phyloP scores from a whole-genome alignment of 2,888 invertebrate species.

The Eumerus sabulonum region DNA sequence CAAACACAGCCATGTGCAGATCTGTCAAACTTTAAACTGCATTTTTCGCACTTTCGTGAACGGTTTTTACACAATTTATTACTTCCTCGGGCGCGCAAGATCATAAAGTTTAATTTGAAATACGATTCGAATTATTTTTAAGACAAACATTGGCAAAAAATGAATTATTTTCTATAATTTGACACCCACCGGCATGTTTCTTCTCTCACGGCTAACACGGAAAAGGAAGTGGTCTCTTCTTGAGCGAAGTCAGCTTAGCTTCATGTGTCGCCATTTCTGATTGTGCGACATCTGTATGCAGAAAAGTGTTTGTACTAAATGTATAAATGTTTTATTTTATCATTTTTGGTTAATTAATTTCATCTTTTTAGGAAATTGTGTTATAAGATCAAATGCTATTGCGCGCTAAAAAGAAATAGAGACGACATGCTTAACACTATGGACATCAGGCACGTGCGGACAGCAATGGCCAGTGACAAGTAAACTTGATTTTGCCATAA shows the following conservation, averaged over 20 bases:
- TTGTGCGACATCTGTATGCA: conserved; percentile 22
- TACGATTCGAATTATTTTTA: not conserved
- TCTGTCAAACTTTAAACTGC: conserved; percentile 54
- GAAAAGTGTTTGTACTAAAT: conserved; percentile 21
- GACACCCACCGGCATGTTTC: conserved; percentile 79
- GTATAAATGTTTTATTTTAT: not conserved
- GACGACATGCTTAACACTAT: too few species aligned
- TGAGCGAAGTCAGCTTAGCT: conserved; percentile 45
- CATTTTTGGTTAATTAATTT: not conserved
- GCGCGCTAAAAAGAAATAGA: too few species aligned
- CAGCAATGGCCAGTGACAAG: too few species aligned
- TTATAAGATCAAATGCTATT: too few species aligned
- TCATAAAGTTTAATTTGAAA: conserved; percentile 35
- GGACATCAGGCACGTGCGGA: too few species aligned
- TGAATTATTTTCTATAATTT: conserved; percentile 71
- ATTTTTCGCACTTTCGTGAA: conserved; percentile 39
- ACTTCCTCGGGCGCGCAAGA: conserved; percentile 19
- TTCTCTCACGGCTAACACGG: conserved; percentile 79
- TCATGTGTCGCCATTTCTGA: not conserved
- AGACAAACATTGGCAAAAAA: conserved; percentile 48
- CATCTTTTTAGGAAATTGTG: too few species aligned
- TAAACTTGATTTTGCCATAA: too few species aligned
- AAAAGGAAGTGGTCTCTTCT: conserved; percentile 76
- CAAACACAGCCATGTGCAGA: conserved; percentile 65
- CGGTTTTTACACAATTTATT: conserved; percentile 10